Evolutionary conservation across 2,888 invertebrate genomes (phyloP).

Genomic region (Balanococcus diminutus): DNA sequence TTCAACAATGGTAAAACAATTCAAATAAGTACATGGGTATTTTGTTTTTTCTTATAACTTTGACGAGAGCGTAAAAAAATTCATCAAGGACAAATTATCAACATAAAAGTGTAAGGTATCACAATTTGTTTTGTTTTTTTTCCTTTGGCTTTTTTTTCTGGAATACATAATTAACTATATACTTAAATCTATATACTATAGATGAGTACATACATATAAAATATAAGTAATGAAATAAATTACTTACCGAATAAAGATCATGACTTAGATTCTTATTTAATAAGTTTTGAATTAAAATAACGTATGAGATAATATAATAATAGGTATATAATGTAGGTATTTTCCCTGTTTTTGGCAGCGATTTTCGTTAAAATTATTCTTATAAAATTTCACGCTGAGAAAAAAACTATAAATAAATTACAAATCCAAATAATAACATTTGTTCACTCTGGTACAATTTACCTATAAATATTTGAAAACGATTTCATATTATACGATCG

Average conservation of each 20-base stretch:
- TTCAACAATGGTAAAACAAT: neutral
- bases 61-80: neutral
- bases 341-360: constrained; percentile 14
- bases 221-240: neutral
- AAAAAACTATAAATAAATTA: neutral
- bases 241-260: neutral
- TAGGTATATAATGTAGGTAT: neutral
- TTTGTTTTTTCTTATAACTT: neutral
- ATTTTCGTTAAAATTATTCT: neutral
- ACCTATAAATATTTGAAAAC: neutral
- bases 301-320: neutral
- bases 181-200: too few relatives aligned
- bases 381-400: neutral
- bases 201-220: neutral
- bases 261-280: neutral
- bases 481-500: neutral
- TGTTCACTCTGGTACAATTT: neutral
- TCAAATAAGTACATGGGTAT: neutral
- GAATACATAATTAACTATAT: neutral
- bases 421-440: neutral
- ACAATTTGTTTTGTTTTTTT: constrained; percentile 8
- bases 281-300: neutral
- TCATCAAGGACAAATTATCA: neutral
- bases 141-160: neutral
- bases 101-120: constrained; percentile 1